phyloP scores from a whole-genome alignment of 2,113 vertebrate genomes.

The Perccottus glenii region DNA sequence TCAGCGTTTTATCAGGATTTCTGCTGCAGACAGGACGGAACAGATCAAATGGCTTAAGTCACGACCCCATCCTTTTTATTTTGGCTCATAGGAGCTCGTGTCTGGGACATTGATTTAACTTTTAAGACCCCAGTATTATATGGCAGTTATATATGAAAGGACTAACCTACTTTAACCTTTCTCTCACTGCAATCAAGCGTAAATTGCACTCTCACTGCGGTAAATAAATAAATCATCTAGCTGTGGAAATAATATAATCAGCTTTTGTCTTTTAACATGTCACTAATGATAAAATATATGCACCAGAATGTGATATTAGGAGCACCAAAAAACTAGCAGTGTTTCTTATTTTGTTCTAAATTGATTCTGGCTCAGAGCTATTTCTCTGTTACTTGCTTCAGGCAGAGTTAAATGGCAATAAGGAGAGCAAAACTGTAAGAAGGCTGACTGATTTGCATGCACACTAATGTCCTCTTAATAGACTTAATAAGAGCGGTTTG shows the following conservation, averaged over 20 bases:
- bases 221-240: not conserved
- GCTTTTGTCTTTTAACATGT: too few species aligned
- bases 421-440: not conserved
- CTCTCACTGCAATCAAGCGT: constrained; percentile 28
- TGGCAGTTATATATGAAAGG: constrained; percentile 53
- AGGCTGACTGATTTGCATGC: constrained; percentile 2
- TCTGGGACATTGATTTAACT: constrained; percentile 67
- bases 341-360: not conserved
- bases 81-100: constrained; percentile 50
- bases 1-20: constrained; percentile 57
- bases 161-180: constrained; percentile 40
- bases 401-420: constrained; percentile 8
- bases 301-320: not conserved
- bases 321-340: constrained; percentile 1
- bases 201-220: constrained; percentile 21
- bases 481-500: constrained; percentile 8
- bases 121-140: constrained; percentile 55
- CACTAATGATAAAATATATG: too few species aligned
- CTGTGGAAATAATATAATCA: not conserved
- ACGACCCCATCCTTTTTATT: constrained; percentile 66
- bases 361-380: constrained; percentile 1
- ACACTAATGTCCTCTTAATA: constrained; percentile 12
- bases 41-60: constrained; percentile 64
- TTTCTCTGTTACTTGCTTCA: constrained; percentile 8
- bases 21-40: constrained; percentile 41